phyloP scores from a whole-genome alignment of 2,888 invertebrate species.

The Candidula unifasciata region DNA sequence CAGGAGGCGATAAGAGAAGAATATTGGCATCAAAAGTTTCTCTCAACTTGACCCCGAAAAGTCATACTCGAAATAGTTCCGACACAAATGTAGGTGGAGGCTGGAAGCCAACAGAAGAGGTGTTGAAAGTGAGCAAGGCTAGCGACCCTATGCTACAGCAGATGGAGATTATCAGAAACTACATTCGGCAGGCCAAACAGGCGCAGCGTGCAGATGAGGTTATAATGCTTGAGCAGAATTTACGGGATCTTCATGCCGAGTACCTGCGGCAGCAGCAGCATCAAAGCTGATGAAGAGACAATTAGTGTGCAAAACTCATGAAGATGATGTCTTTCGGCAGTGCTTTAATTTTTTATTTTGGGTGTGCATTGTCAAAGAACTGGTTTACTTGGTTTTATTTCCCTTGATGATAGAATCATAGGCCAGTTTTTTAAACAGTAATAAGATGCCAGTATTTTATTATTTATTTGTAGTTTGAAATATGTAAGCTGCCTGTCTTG shows the following conservation, averaged over 20 bases:
- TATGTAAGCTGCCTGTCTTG: too few relatives aligned
- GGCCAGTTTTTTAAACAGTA: too few relatives aligned
- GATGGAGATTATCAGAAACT: slow-evolving; percentile 93
- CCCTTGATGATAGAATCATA: too few relatives aligned
- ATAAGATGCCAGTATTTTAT: too few relatives aligned
- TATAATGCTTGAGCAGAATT: slow-evolving; percentile 91
- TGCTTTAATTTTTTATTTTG: neutral
- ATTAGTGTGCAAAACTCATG: neutral
- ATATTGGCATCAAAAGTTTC: neutral
- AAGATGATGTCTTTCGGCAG: neutral
- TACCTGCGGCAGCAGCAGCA: slow-evolving; percentile 81
- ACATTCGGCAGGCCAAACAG: slow-evolving; percentile 90
- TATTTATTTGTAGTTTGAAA: too few relatives aligned
- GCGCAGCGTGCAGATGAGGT: slow-evolving; percentile 83
- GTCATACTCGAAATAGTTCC: slow-evolving; percentile 57
- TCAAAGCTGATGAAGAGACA: neutral
- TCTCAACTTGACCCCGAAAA: slow-evolving; percentile 28
- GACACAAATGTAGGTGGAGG: slow-evolving; percentile 59
- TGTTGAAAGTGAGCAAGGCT: slow-evolving; percentile 40
- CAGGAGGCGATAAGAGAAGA: slow-evolving; percentile 40
- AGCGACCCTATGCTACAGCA: slow-evolving; percentile 84
- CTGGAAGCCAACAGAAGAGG: slow-evolving; percentile 70
- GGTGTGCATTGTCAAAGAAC: neutral
- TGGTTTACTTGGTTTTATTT: too few relatives aligned
- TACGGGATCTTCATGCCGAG: slow-evolving; percentile 91